phyloP scores from a whole-genome alignment of 2,888 invertebrate species.

The Pyralis farinalis region DNA sequence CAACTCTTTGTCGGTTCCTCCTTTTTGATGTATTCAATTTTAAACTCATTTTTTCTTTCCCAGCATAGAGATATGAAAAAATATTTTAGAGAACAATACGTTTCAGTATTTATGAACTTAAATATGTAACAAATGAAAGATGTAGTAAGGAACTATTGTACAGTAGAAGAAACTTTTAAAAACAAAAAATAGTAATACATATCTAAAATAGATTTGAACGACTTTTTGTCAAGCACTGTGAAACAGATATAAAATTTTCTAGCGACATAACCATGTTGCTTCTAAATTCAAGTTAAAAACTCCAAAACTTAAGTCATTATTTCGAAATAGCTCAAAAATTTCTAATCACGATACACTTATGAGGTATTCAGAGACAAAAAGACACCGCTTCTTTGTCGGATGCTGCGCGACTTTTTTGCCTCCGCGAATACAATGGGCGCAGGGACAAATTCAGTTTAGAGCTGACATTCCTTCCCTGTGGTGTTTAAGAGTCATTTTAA shows the following conservation, averaged over 20 bases:
- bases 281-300: conserved; percentile 23
- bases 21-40: too few species aligned
- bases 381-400: conserved; percentile 66
- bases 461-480: conserved; percentile 54
- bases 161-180: too few species aligned
- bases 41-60: too few species aligned
- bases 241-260: neutral
- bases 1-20: too few species aligned
- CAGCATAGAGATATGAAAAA: too few species aligned
- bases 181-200: too few species aligned
- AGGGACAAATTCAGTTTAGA: conserved; percentile 64
- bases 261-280: conserved; percentile 32
- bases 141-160: too few species aligned
- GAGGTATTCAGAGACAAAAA: conserved; percentile 58
- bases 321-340: conserved; percentile 46
- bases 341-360: conserved; percentile 69
- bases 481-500: conserved; percentile 77
- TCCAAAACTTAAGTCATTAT: conserved; percentile 61
- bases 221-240: conserved; percentile 10
- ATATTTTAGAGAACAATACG: too few species aligned
- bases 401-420: conserved; percentile 49
- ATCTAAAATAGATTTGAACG: too few species aligned
- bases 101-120: too few species aligned
- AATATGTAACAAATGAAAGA: too few species aligned
- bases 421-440: conserved; percentile 57